Conservation (phyloP, 2,113 vertebrate species). For the Dipodomys stephensi region DNA sequence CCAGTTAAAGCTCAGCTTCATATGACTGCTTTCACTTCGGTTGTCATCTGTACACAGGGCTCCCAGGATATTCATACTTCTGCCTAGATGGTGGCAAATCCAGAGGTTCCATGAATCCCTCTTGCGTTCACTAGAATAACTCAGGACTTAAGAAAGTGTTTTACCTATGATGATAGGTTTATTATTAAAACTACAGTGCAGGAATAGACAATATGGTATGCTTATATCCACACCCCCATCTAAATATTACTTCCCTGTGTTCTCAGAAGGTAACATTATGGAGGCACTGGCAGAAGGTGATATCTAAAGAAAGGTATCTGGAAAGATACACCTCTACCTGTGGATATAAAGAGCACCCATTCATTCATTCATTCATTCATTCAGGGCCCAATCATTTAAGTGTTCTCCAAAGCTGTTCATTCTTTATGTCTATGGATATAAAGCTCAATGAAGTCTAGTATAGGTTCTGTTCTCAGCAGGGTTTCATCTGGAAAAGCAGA, state of each 20-base stretch:
- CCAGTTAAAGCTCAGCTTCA: not conserved
- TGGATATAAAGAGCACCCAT: not conserved
- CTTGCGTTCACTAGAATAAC: not conserved
- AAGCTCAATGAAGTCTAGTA: not conserved
- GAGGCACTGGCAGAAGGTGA: not conserved
- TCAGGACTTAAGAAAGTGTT: not conserved
- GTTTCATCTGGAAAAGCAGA: conserved; percentile 8
- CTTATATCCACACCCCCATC: not conserved
- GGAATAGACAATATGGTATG: not conserved
- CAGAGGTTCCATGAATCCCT: not conserved
- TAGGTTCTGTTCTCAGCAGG: not conserved
- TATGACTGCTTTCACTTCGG: too few species aligned
- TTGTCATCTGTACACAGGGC: not conserved
- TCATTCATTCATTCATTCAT: not conserved
- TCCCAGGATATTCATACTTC: not conserved
- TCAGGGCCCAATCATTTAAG: not conserved
- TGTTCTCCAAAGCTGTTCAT: not conserved
- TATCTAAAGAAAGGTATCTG: not conserved
- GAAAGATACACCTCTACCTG: not conserved
- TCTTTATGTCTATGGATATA: not conserved
- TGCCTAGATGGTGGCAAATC: not conserved
- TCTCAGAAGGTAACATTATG: not conserved
- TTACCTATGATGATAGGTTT: not conserved
- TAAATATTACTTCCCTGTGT: not conserved
- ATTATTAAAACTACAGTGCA: not conserved